A percentile compares a stretch with the other conserved stretches of the same genome.
Evolutionary conservation across 2,113 vertebrate species (phyloP).

Genomic region (Neolamprologus caudopunctatus): DNA sequence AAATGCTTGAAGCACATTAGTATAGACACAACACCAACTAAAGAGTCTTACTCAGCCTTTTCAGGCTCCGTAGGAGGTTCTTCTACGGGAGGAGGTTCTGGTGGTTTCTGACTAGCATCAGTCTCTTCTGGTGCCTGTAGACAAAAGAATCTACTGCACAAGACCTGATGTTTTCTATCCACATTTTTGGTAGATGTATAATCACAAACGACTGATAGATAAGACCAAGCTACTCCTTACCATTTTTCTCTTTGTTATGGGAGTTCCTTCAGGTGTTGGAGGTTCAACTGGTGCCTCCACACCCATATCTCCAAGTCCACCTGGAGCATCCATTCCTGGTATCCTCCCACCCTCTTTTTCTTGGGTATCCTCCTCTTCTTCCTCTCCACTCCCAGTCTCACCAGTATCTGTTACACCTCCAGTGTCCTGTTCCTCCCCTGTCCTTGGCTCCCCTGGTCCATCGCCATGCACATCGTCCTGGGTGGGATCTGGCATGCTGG

Average conservation of each 20-base stretch:
- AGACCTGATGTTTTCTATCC: background rate
- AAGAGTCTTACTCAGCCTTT: conserved; percentile 79
- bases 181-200: background rate
- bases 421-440: conserved; percentile 70
- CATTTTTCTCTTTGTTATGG: conserved; percentile 82
- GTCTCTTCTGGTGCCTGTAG: conserved; percentile 59
- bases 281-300: conserved; percentile 79
- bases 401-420: conserved; percentile 68
- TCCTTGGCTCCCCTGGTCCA: conserved; percentile 65
- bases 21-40: background rate
- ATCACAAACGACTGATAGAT: background rate
- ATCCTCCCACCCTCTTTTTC: conserved; percentile 77
- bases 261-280: conserved; percentile 87
- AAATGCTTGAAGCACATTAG: background rate
- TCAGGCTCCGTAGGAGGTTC: conserved; percentile 74
- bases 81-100: conserved; percentile 51
- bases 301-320: conserved; percentile 88
- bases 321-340: conserved; percentile 73
- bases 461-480: conserved; percentile 87
- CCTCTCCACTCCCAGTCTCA: conserved; percentile 72
- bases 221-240: background rate
- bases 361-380: conserved; percentile 70
- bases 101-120: conserved; percentile 42
- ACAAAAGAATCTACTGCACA: background rate
- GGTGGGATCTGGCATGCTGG: conserved; percentile 91